Conservation (phyloP, 2,113 vertebrate genomes). For the Gnathonemus echidnorhynchus region DNA sequence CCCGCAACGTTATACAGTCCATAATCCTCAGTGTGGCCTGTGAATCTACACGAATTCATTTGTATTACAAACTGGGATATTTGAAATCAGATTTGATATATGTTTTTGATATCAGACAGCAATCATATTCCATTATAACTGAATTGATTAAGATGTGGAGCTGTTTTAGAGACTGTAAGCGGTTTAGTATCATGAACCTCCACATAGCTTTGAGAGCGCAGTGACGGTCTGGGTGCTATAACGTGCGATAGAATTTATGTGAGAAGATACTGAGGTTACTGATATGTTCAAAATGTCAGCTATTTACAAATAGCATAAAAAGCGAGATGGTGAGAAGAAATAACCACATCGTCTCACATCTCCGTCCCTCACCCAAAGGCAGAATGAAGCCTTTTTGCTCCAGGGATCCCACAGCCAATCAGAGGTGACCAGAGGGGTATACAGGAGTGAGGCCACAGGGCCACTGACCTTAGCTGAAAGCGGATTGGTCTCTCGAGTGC, state of each 20-base stretch:
- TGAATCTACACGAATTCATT: not conserved
- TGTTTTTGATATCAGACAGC: not conserved
- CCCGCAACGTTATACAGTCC: not conserved
- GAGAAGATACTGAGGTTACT: not conserved
- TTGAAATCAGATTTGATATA: not conserved
- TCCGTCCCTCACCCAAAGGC: not conserved
- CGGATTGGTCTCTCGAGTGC: not conserved
- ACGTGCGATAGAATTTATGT: not conserved
- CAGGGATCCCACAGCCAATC: not conserved
- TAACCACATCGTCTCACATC: not conserved
- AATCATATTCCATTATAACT: not conserved
- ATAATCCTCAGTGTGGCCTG: not conserved
- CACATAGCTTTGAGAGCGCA: not conserved
- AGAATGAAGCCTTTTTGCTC: not conserved
- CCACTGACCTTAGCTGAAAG: not conserved
- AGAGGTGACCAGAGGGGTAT: not conserved
- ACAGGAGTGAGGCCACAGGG: not conserved
- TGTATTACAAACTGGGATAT: not conserved
- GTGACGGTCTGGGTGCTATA: not conserved
- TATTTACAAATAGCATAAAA: not conserved
- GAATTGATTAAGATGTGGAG: not conserved
- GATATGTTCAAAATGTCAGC: not conserved
- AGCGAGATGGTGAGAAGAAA: not conserved
- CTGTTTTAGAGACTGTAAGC: not conserved
- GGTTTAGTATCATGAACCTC: not conserved